phyloP scores from a whole-genome alignment of 2,888 invertebrate genomes.

The Molanna angustata region DNA sequence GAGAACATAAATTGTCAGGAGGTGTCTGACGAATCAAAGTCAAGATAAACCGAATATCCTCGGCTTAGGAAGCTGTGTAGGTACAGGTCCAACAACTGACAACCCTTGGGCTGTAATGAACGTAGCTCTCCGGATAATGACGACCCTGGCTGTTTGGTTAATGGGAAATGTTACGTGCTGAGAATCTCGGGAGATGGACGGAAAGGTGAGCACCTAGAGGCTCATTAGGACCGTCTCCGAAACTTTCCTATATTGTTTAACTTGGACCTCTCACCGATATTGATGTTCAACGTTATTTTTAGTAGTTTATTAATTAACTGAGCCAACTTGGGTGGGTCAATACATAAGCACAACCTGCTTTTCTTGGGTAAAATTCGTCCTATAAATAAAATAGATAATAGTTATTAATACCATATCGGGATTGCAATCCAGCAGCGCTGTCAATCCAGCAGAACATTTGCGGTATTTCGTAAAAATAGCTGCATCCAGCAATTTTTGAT shows the following conservation, averaged over 20 bases:
- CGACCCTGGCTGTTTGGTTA: slow-evolving; percentile 13
- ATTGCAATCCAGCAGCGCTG: too few relatives aligned
- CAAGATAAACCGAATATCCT: slow-evolving; percentile 13
- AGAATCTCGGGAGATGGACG: slow-evolving; percentile 13
- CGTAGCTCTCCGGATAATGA: slow-evolving; percentile 16
- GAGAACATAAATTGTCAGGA: slow-evolving; percentile 1
- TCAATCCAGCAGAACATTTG: too few relatives aligned
- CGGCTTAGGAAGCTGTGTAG: too few relatives aligned
- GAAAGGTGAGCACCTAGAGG: slow-evolving; percentile 12
- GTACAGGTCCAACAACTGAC: slow-evolving; percentile 10
- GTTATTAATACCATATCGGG: too few relatives aligned
- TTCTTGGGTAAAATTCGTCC: too few relatives aligned
- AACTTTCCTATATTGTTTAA: slow-evolving; percentile 20
- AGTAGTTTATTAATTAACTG: too few relatives aligned
- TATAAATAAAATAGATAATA: too few relatives aligned
- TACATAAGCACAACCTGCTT: too few relatives aligned
- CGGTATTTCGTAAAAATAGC: too few relatives aligned
- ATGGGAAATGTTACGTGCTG: slow-evolving; percentile 21
- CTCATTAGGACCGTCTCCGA: slow-evolving; percentile 14
- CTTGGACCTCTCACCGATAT: slow-evolving; percentile 14
- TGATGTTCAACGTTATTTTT: slow-evolving; percentile 14
- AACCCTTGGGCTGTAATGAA: slow-evolving; percentile 14
- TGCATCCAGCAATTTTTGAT: too few relatives aligned
- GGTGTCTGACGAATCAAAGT: slow-evolving; percentile 10
- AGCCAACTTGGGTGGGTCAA: too few relatives aligned